Evolutionary conservation across 2,113 vertebrate species (phyloP), one percentile per base, ranked within the genome.

Genomic region (Anoplopoma fimbria): DNA sequence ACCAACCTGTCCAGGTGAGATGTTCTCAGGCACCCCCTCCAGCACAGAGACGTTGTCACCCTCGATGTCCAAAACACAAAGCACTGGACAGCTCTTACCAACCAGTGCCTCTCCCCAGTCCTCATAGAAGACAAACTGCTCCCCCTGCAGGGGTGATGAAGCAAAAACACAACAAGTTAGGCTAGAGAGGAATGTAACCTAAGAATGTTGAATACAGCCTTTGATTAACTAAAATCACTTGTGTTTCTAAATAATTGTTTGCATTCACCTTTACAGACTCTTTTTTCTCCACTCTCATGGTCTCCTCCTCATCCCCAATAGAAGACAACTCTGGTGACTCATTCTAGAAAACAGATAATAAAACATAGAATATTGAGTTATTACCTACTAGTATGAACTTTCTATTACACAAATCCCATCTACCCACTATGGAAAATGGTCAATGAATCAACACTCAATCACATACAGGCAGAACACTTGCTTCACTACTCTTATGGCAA

Each of bases 1-100:
- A 65, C 65, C 2, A 31, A 99, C 98, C 97, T 99, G 98, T 62
- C 98, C 98, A 5, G 97, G 97, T 8, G 97, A 99, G 74, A 99
- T 94, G 68, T 96, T 76, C 61, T 97, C 96, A 0, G 97, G 97
- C 51, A 99, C 65, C 0, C 96, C 96, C 51, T 98, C 97, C 57
- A 99, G 89, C 75, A 99, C 96, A 0, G 96, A 96, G 64, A 98
- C 87, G 42, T 96, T 98, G 92, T 93, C 94, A 8, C 96, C 92
- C 47, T 97, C 96, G 0, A 99, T 89, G 83, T 99, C 97, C 90
- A 99, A 91, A 77, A 97, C 67, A 21, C 98, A 99, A 42, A 99
- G 96, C 14, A 96, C 94, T 0, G 97, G 97, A 2, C 84, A 8
- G 31, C 96, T 97, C 84, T 96, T 96, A 38, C 90, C 79, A 79